Conservation (phyloP, 1,140 invertebrate genomes). For the Drosophila santomea region DNA sequence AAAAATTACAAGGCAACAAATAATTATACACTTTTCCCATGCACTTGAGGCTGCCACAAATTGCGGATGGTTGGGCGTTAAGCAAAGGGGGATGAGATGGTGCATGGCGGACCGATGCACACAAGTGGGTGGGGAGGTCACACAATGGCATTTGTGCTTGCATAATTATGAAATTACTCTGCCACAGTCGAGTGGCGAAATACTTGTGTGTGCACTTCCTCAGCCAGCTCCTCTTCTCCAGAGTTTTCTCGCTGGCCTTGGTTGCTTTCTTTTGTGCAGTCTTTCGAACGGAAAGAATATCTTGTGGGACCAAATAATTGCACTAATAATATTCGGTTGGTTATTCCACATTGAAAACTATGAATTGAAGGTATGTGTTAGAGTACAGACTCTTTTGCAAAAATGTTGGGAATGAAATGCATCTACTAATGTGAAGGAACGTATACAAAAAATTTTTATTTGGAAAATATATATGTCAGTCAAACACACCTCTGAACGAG, state of each 20-base stretch:
- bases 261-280: slow-evolving; percentile 23
- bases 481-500: too few relatives aligned
- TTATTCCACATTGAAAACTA: too few relatives aligned
- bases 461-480: too few relatives aligned
- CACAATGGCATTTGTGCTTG: slow-evolving; percentile 74
- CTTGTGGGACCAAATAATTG: too few relatives aligned
- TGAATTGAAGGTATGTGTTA: too few relatives aligned
- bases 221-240: slow-evolving; percentile 41
- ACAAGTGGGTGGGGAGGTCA: slow-evolving; percentile 48
- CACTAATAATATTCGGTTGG: too few relatives aligned
- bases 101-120: neutral
- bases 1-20: slow-evolving; percentile 78
- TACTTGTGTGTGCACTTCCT: slow-evolving; percentile 68
- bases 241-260: slow-evolving; percentile 1
- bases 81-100: neutral
- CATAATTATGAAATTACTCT: slow-evolving; percentile 82
- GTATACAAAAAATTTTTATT: too few relatives aligned
- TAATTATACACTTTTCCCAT: slow-evolving; percentile 73
- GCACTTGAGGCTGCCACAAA: slow-evolving; percentile 59
- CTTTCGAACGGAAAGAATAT: slow-evolving; percentile 1
- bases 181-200: slow-evolving; percentile 67
- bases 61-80: slow-evolving; percentile 6
- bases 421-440: too few relatives aligned
- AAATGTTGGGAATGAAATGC: too few relatives aligned
- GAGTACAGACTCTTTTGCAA: too few relatives aligned